Evolutionary conservation across 1,140 invertebrate genomes (phyloP).

Genomic region (Helicoverpa zea): DNA sequence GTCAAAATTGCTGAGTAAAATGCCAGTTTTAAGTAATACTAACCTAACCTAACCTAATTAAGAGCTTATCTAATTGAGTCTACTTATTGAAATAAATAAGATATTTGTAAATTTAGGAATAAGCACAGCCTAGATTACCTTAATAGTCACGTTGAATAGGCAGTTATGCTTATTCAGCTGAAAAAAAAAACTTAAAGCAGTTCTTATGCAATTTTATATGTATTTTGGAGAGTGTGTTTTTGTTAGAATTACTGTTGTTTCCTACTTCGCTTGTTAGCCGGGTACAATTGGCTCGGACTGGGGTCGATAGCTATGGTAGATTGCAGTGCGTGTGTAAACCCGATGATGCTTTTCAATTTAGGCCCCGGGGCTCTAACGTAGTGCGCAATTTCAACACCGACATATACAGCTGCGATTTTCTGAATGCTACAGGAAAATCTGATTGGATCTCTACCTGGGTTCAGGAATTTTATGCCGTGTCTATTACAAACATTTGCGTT

Average conservation of each 20-base stretch:
- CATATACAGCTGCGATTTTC: slow-evolving; percentile 19
- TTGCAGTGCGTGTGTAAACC: background rate
- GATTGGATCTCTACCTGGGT: slow-evolving; percentile 12
- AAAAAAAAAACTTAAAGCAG: no score
- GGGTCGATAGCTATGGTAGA: background rate
- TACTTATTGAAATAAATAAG: background rate
- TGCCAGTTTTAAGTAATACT: slow-evolving; percentile 50
- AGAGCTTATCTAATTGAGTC: background rate
- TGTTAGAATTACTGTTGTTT: background rate
- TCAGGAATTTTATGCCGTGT: background rate
- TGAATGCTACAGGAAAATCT: slow-evolving; percentile 9
- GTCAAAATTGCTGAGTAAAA: slow-evolving; percentile 47
- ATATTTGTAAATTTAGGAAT: background rate
- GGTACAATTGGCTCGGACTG: background rate
- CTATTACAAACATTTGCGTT: background rate
- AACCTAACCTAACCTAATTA: background rate
- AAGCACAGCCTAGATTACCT: no score
- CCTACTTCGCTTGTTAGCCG: background rate
- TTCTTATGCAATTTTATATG: no score
- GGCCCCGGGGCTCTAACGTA: slow-evolving; percentile 1
- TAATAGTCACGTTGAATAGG: no score
- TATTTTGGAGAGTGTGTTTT: no score
- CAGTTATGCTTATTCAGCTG: no score
- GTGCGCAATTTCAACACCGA: background rate
- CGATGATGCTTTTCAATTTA: slow-evolving; percentile 29